A percentile compares a stretch with the other conserved stretches of the same genome.
Conservation (phyloP, 2,888 invertebrate species). For the Acleris emargana region DNA sequence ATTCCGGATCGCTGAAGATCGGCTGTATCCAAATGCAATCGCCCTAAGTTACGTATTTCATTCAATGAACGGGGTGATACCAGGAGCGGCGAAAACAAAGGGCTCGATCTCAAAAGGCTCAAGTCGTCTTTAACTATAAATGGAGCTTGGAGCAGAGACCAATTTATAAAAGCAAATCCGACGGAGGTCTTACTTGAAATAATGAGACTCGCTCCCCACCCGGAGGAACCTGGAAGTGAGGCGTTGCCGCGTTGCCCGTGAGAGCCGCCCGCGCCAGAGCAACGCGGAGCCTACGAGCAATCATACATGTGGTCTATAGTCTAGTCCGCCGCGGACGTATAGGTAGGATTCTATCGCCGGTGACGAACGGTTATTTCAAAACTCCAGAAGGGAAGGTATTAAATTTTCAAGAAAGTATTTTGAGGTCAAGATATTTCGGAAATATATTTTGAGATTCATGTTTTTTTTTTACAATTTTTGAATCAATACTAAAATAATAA, state of each 20-base stretch:
- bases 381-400: too few relatives aligned
- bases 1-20: not conserved
- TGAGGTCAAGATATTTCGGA: too few relatives aligned
- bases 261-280: too few relatives aligned
- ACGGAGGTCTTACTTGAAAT: not conserved
- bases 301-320: not conserved
- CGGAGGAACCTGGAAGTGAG: too few relatives aligned
- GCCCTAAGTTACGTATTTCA: not conserved
- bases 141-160: not conserved
- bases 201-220: not conserved
- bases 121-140: conserved; percentile 2
- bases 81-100: not conserved
- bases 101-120: not conserved
- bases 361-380: too few relatives aligned
- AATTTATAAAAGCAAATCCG: conserved; percentile 1
- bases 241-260: too few relatives aligned
- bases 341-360: too few relatives aligned
- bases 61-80: not conserved
- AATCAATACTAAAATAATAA: too few relatives aligned
- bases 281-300: not conserved
- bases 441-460: too few relatives aligned
- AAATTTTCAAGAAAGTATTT: too few relatives aligned
- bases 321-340: not conserved
- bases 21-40: not conserved
- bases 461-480: too few relatives aligned